These are phyloP conservation scores for Hirtodrosophila duncani DNA, from an alignment of 2,888 invertebrate species.

Conservation along the genomic window DNA sequence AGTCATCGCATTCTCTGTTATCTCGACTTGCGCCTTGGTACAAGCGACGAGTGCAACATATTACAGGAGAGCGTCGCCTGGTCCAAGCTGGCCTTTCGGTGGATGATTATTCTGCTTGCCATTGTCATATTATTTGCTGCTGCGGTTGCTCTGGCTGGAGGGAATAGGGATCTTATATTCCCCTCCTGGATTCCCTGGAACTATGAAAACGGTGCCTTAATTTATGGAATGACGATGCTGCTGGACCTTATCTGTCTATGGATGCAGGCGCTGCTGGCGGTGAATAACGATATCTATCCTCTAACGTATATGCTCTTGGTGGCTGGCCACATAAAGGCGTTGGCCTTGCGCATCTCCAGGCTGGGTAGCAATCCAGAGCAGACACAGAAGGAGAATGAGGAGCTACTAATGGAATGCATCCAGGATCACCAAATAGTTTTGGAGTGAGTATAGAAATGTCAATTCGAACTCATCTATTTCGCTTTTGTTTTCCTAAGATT, in stretches of 20 bases:
- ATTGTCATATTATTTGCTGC: neutral
- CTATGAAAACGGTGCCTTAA: conserved; percentile 31
- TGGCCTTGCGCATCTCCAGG: conserved; percentile 51
- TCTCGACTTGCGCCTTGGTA: conserved; percentile 55
- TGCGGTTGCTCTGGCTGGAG: no score
- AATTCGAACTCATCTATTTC: neutral
- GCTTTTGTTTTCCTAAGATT: conserved; percentile 73
- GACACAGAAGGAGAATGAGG: neutral
- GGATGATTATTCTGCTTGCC: conserved; percentile 16
- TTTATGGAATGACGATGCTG: conserved; percentile 1
- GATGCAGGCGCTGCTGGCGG: conserved; percentile 31
- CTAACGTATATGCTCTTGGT: conserved; percentile 63
- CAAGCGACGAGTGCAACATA: conserved; percentile 35
- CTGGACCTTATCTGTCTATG: conserved; percentile 33
- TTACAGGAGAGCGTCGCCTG: conserved; percentile 22
- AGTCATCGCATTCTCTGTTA: conserved; percentile 43
- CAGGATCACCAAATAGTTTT: conserved; percentile 68
- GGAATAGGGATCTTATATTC: no score
- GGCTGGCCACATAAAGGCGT: conserved; percentile 63
- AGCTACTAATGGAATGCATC: conserved; percentile 54
- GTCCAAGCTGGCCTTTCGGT: neutral
- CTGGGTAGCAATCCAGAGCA: conserved; percentile 1
- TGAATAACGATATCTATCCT: conserved; percentile 64
- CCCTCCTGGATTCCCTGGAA: conserved; percentile 72
- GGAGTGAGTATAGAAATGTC: conserved; percentile 35